Evolutionary conservation across 2,113 vertebrate genomes (phyloP), one percentile per base, ranked within the genome.

Genomic region (Periophthalmodon schlosseri): DNA sequence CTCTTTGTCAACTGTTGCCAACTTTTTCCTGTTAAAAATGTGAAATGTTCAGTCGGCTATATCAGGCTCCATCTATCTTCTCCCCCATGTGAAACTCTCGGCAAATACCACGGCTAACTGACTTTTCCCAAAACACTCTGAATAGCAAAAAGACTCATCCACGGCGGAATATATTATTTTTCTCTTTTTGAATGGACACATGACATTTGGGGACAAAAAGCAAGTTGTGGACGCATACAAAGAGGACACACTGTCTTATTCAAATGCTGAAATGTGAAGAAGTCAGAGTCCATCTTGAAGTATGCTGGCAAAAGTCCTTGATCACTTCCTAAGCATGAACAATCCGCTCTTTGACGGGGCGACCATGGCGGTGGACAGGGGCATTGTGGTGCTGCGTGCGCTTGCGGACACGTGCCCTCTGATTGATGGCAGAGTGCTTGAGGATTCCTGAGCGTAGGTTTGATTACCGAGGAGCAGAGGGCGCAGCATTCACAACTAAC

Each of bases 221-320:
- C 76, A 12, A n/a, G 69, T 69, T 60, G 81, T 88, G 90, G 87
- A 90, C 71, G 56, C 33, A 68, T 68, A 80, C 81, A 90, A 86
- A 89, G 86, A 70, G 73, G 73, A 75, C 75, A 79, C 83, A 86
- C 76, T 87, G 86, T 84, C 72, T 84, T 68, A 79, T 74, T 87
- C 76, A 86, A 73, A 67, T 79, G 70, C 72, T 82, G 72, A 93
- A 90, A 93, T 92, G 89, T 91, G 86, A 90, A 89, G 70, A 84
- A 89, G 88, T 93, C 90, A 92, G 73, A 90, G 90, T 93, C 91
- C 87, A 85, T 76, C 78, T 36, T 64, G 33, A 91, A 89, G 87
- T 92, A 92, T 92, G 86, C 76, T 76, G 78, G 79, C 74, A 86
- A 89, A 89, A 73, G 74, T 83, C 79, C 89, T 88, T 83, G 88